Evolutionary conservation across 2,888 invertebrate genomes (phyloP).

Genomic region (Hipparchia sbordonii): DNA sequence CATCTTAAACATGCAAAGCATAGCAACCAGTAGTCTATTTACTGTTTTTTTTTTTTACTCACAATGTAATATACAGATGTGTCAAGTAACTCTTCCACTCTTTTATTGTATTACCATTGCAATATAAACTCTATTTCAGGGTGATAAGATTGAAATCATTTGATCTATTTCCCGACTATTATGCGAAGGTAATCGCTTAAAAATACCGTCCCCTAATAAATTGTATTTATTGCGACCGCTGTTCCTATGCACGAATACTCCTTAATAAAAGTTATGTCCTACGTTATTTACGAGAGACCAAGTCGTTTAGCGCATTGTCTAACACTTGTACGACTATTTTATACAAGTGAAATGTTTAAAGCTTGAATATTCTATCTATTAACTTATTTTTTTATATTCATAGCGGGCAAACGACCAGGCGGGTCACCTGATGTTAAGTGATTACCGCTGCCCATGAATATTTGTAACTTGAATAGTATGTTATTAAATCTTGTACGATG

Average conservation of each 20-base stretch:
- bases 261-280: slow-evolving; percentile 15
- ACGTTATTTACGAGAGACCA: neutral
- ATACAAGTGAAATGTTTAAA: neutral
- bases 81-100: neutral
- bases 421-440: too few species aligned
- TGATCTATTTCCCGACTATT: neutral
- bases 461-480: too few species aligned
- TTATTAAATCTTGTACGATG: too few species aligned
- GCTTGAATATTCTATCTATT: too few species aligned
- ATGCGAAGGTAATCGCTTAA: slow-evolving; percentile 22
- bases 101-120: slow-evolving; percentile 1
- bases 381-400: too few species aligned
- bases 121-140: neutral
- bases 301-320: slow-evolving; percentile 14
- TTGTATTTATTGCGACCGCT: slow-evolving; percentile 27
- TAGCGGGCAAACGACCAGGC: too few species aligned
- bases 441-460: too few species aligned
- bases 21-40: neutral
- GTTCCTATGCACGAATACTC: slow-evolving; percentile 22
- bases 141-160: neutral
- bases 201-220: slow-evolving; percentile 27
- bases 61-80: neutral
- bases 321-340: neutral
- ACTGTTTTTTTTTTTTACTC: neutral
- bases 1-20: neutral